These are phyloP conservation scores for Furcula furcula DNA, from an alignment of 2,888 invertebrate species.

Conservation along the genomic window DNA sequence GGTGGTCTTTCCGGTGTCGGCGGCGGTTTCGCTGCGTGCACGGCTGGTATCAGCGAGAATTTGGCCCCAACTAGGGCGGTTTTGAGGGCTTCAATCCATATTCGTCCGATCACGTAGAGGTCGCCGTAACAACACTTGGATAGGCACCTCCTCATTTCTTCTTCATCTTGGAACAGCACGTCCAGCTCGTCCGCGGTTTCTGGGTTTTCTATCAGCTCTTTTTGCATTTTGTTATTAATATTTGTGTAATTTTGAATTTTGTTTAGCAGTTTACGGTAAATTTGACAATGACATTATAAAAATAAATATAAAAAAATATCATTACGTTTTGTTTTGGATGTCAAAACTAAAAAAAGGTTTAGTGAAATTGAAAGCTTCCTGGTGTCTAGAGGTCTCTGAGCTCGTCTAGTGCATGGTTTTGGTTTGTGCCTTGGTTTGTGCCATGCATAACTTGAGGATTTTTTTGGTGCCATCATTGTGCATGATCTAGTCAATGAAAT, in stretches of 20 bases:
- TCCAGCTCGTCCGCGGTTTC: neutral
- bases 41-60: constrained; percentile 42
- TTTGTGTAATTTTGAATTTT: constrained; percentile 34
- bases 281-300: too few relatives aligned
- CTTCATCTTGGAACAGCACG: constrained; percentile 21
- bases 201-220: neutral
- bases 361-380: too few relatives aligned
- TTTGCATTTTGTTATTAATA: constrained; percentile 16
- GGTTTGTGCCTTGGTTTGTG: too few relatives aligned
- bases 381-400: too few relatives aligned
- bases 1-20: constrained; percentile 47
- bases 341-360: too few relatives aligned
- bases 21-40: constrained; percentile 30
- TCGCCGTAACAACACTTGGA: constrained; percentile 37
- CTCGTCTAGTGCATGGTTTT: too few relatives aligned
- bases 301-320: too few relatives aligned
- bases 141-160: constrained; percentile 23
- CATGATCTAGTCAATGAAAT: too few relatives aligned
- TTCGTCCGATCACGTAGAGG: constrained; percentile 44
- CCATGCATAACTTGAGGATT: too few relatives aligned
- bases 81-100: constrained; percentile 48
- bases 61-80: constrained; percentile 42
- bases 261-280: too few relatives aligned
- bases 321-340: too few relatives aligned
- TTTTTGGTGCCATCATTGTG: too few relatives aligned